These are phyloP conservation scores for Panagrolaimus sp. DNA, from an alignment of 1,140 invertebrate genomes.

Conservation along the genomic window DNA sequence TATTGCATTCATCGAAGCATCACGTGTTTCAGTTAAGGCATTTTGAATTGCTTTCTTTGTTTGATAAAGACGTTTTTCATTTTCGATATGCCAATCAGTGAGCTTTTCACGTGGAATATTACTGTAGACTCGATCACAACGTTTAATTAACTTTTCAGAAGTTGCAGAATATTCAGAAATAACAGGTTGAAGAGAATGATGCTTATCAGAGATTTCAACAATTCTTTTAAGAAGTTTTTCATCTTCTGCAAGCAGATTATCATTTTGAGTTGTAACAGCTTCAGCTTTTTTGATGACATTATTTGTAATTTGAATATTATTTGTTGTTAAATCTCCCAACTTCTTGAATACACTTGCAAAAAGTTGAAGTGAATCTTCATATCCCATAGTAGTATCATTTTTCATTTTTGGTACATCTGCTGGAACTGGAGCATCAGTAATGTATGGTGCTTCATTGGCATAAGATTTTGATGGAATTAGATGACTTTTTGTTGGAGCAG, in stretches of 20 bases:
- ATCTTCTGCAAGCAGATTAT: background rate
- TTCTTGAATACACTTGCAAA: background rate
- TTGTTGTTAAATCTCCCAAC: background rate
- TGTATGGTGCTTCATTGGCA: background rate
- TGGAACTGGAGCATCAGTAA: background rate
- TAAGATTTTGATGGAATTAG: background rate
- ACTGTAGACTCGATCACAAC: background rate
- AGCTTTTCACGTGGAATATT: background rate
- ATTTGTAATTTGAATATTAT: background rate
- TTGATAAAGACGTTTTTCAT: background rate
- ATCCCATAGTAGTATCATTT: background rate
- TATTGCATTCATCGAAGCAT: background rate
- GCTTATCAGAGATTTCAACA: background rate
- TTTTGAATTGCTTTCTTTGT: background rate
- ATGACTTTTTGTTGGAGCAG: background rate
- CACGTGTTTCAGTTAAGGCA: background rate
- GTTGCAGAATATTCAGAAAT: background rate
- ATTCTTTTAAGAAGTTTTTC: background rate
- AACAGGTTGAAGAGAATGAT: background rate
- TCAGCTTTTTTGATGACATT: background rate
- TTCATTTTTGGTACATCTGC: background rate
- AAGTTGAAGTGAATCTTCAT: background rate
- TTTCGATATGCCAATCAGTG: background rate
- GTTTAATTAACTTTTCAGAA: background rate
- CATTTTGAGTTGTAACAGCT: background rate